These are phyloP conservation scores for Sphaerophoria taeniata DNA, from an alignment of 2,888 invertebrate species.

Conservation along the genomic window DNA sequence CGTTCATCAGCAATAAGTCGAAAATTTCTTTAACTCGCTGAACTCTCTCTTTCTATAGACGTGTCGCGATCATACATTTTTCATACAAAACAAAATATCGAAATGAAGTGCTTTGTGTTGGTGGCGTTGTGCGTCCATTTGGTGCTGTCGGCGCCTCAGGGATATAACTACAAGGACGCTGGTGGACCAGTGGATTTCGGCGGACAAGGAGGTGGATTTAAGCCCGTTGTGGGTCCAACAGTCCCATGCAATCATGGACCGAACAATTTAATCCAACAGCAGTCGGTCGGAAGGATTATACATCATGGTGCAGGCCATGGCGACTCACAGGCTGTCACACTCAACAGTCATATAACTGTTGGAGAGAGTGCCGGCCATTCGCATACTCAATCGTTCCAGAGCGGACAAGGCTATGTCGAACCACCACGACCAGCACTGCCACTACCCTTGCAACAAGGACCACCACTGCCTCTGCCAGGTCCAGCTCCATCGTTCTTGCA, in stretches of 20 bases:
- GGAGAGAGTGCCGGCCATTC: conserved; percentile 63
- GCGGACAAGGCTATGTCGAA: conserved; percentile 60
- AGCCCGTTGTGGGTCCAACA: conserved; percentile 46
- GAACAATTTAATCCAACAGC: conserved; percentile 68
- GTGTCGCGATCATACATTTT: conserved; percentile 13
- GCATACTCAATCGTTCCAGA: conserved; percentile 52
- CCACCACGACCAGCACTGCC: conserved; percentile 55
- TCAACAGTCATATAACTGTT: conserved; percentile 71
- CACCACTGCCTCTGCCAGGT: conserved; percentile 36
- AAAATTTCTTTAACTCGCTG: conserved; percentile 10
- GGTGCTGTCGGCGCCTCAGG: conserved; percentile 68
- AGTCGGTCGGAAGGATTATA: conserved; percentile 76
- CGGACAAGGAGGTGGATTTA: conserved; percentile 60
- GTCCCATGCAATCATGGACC: conserved; percentile 74
- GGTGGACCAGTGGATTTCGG: conserved; percentile 48
- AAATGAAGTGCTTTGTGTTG: conserved; percentile 73
- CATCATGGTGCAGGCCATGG: conserved; percentile 71
- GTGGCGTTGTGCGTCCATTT: conserved; percentile 62
- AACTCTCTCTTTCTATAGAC: conserved; percentile 8
- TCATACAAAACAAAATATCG: not conserved
- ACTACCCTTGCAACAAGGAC: conserved; percentile 46
- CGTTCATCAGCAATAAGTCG: conserved; percentile 68
- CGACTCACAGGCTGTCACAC: conserved; percentile 64
- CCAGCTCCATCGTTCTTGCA: conserved; percentile 54
- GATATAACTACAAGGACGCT: conserved; percentile 73